Evolutionary conservation across 1,140 invertebrate genomes (phyloP).

Genomic region (Leucophenga varia): DNA sequence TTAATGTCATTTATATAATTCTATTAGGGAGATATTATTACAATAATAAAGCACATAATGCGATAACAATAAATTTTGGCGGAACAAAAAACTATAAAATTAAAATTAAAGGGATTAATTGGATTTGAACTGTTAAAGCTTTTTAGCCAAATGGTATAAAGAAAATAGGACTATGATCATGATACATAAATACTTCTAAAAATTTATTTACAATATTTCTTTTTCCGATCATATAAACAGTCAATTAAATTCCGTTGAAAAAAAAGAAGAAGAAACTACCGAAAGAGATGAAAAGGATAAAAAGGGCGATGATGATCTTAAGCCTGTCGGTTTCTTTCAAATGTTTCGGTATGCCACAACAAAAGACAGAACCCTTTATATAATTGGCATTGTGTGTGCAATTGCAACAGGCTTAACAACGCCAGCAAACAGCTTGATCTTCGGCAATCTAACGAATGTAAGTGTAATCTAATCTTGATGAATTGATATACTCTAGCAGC

Average conservation of each 20-base stretch:
- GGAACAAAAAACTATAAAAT: background rate
- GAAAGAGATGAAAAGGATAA: slow-evolving; percentile 15
- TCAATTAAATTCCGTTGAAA: slow-evolving; percentile 33
- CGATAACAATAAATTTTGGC: too few species aligned
- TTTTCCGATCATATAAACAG: slow-evolving; percentile 17
- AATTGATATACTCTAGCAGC: too few species aligned
- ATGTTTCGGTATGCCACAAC: slow-evolving; percentile 44
- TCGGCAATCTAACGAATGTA: slow-evolving; percentile 66
- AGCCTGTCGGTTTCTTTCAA: slow-evolving; percentile 31
- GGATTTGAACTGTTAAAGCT: background rate
- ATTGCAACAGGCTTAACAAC: slow-evolving; percentile 64
- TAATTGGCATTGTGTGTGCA: slow-evolving; percentile 62
- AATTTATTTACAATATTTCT: background rate
- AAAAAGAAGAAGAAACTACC: slow-evolving; percentile 30
- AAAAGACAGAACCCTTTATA: slow-evolving; percentile 63
- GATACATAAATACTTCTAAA: background rate
- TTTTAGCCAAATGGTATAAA: too few species aligned
- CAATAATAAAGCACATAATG: too few species aligned
- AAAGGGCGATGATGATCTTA: slow-evolving; percentile 23
- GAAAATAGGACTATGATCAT: too few species aligned
- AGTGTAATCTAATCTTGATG: too few species aligned
- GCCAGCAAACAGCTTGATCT: slow-evolving; percentile 70
- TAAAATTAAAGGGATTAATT: background rate
- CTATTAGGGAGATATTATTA: too few species aligned
- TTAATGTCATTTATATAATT: too few species aligned